Base-by-base conservation (phyloP, 2,113 vertebrate species). In the Xenopus tropicalis region DNA sequence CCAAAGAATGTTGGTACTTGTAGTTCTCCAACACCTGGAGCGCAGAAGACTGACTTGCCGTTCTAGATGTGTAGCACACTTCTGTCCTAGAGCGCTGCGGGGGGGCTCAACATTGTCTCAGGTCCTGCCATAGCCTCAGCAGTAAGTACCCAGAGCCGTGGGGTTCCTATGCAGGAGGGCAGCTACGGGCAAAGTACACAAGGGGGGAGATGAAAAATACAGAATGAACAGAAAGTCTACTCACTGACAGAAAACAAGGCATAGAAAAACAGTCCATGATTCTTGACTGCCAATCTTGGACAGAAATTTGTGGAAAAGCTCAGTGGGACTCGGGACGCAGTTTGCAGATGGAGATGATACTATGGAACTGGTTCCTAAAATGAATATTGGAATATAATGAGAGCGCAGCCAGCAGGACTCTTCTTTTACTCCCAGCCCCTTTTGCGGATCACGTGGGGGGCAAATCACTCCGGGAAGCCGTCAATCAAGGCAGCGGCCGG, bases 241-340 rank as follows among this genome's bases (percentile, higher is more conserved):
- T 96, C 91, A 98, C 96, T 94, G 96, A 95, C 94, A 96, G 93
- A 92, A 94, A 95, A 92, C 94, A 95, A 93, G 95, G 94, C 94
- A 95, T 93, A 91, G 92, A 93, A 92, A 94, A 94, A 98, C 94
- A 96, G 94, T 96, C 96, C 96, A 98, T 98, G 96, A 93, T 98
- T 96, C 93, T 96, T 88, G 94, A 91, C 89, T 91, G 91, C 88
- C 88, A 87, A 88, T 87, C 84, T 88, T 88, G 91, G 88, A 90
- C 88, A 48, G 16, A 88, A 82, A 89, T 87, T 92, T 86, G 87
- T 93, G 88, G 88, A 92, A 93, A 94, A 92, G 90, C 88, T 88
- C 90, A 92, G 80, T 86, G 19, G 44, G 89, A 85, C 86, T 80
- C 89, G 17, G 82, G 86, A 83, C 61, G 92, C 82, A 56, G 73